These are phyloP conservation scores for Exaiptasia diaphana DNA, from an alignment of 64 coral and sea anemone species.

Conservation along the genomic window DNA sequence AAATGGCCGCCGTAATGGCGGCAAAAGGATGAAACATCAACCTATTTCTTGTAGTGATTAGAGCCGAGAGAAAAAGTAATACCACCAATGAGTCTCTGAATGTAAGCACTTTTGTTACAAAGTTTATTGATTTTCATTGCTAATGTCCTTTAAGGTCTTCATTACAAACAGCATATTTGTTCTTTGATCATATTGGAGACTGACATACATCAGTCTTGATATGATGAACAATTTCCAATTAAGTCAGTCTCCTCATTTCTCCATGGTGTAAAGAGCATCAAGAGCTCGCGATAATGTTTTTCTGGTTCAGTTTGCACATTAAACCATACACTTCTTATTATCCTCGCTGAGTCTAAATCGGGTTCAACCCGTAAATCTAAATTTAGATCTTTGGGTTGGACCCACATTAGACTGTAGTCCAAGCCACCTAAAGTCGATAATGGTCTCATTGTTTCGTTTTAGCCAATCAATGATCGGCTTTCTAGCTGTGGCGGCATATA, in stretches of 20 bases:
- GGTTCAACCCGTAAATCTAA: too few relatives aligned
- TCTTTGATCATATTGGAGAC: too few relatives aligned
- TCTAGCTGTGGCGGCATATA: too few relatives aligned
- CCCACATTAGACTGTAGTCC: too few relatives aligned
- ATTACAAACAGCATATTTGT: too few relatives aligned
- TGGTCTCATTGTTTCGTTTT: too few relatives aligned
- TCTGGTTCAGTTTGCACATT: slow-evolving; percentile 56
- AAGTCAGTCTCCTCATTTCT: slow-evolving; percentile 48
- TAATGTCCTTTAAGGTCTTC: slow-evolving; percentile 34
- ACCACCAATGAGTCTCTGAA: not conserved
- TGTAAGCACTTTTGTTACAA: not conserved
- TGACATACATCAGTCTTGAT: not conserved
- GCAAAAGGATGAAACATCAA: not conserved
- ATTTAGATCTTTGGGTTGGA: too few relatives aligned
- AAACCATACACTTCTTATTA: slow-evolving; percentile 51
- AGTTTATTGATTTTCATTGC: not conserved
- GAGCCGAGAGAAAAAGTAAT: not conserved
- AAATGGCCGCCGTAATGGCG: not conserved
- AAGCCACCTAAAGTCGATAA: too few relatives aligned
- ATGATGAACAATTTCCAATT: not conserved
- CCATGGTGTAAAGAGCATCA: slow-evolving; percentile 13
- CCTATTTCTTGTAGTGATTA: too few relatives aligned
- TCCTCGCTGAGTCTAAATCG: too few relatives aligned
- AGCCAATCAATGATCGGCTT: too few relatives aligned
- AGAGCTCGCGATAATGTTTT: slow-evolving; percentile 37